A percentile compares a stretch with the other conserved stretches of the same genome.
These are phyloP conservation scores for Aphis gossypii DNA, from an alignment of 1,140 invertebrate genomes.

Conservation along the genomic window DNA sequence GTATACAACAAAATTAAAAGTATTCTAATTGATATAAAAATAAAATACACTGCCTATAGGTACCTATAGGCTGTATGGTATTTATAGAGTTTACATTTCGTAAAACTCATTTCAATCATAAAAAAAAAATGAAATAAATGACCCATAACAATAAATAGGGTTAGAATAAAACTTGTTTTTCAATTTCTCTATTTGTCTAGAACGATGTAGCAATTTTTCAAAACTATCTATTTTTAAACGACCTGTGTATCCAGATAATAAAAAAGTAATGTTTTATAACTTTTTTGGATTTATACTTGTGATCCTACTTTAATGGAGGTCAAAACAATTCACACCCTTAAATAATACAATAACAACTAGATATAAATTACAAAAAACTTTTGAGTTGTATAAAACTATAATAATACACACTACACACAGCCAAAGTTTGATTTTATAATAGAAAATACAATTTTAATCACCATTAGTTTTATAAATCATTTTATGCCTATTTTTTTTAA, in stretches of 20 bases:
- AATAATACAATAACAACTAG: neutral
- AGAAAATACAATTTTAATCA: neutral
- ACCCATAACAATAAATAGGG: neutral
- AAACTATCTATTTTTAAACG: neutral
- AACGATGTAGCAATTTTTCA: neutral
- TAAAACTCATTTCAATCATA: neutral
- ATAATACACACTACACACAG: neutral
- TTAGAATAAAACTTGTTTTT: neutral
- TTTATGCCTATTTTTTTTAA: neutral
- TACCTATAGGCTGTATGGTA: neutral
- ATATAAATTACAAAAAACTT: constrained; percentile 18
- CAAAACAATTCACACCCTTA: neutral
- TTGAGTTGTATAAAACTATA: neutral
- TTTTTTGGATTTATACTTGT: neutral
- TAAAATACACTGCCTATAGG: neutral
- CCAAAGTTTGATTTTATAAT: neutral
- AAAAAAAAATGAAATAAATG: neutral
- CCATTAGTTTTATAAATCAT: neutral
- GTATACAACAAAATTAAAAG: no score
- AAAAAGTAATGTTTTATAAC: neutral
- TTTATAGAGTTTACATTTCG: neutral
- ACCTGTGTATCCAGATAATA: neutral
- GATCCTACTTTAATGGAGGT: neutral
- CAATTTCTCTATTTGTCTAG: neutral
- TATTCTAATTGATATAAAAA: neutral